phyloP scores from a whole-genome alignment of 2,888 invertebrate species.

The Hyles lineata region DNA sequence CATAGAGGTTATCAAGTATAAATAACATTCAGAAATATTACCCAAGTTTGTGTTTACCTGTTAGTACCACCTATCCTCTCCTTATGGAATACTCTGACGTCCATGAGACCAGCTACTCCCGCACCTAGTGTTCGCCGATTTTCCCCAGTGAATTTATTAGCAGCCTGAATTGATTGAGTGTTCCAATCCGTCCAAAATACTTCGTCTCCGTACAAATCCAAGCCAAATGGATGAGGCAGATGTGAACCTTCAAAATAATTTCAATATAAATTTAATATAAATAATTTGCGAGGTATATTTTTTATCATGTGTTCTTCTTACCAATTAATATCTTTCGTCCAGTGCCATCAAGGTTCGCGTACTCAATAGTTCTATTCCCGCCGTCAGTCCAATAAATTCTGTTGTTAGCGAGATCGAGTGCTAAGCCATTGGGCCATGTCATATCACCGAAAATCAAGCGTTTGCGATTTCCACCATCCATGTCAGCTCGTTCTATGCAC shows the following conservation, averaged over 20 bases:
- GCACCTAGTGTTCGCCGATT: constrained; percentile 88
- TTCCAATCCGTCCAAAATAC: constrained; percentile 96
- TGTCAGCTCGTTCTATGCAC: constrained; percentile 93
- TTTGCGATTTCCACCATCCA: constrained; percentile 92
- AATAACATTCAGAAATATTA: neutral
- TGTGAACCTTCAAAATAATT: constrained; percentile 63
- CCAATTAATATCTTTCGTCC: constrained; percentile 88
- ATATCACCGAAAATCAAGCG: constrained; percentile 88
- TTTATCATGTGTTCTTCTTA: constrained; percentile 58
- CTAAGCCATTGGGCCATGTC: constrained; percentile 94
- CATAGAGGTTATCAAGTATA: too few species aligned
- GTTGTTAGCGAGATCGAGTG: constrained; percentile 89
- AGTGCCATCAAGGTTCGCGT: constrained; percentile 90
- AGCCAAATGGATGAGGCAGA: constrained; percentile 92
- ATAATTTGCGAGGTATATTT: neutral
- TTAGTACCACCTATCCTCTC: constrained; percentile 82
- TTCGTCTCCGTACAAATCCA: constrained; percentile 90
- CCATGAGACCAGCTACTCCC: constrained; percentile 92
- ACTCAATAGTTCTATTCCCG: constrained; percentile 91
- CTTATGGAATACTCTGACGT: constrained; percentile 91
- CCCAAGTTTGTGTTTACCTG: constrained; percentile 53
- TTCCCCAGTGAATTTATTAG: constrained; percentile 90
- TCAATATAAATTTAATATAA: neutral
- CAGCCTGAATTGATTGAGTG: constrained; percentile 90
- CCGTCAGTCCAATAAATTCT: constrained; percentile 96